phyloP scores from a whole-genome alignment of 2,797 vertebrate genomes.

The Halcyon leucocephala region DNA sequence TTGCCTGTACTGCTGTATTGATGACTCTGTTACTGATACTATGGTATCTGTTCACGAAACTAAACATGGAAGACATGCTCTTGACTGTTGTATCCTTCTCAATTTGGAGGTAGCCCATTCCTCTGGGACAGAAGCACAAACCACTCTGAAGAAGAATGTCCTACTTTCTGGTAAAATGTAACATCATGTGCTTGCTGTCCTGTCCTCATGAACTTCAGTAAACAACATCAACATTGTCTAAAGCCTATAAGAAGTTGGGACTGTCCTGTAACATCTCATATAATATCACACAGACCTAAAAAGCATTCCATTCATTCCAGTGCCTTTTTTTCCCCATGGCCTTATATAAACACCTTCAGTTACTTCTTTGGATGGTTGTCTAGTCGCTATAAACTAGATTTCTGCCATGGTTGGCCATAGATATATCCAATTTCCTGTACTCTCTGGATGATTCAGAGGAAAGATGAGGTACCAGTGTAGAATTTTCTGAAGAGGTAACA shows the following conservation, averaged over 20 bases:
- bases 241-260: neutral
- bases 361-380: neutral
- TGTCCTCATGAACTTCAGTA: neutral
- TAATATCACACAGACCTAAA: neutral
- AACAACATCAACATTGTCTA: neutral
- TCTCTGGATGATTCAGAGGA: neutral
- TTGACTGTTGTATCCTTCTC: neutral
- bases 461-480: neutral
- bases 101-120: neutral
- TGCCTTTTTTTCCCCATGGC: neutral
- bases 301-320: neutral
- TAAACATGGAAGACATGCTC: neutral
- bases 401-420: neutral
- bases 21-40: neutral
- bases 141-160: neutral
- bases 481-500: neutral
- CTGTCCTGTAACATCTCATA: neutral
- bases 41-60: neutral
- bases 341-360: neutral
- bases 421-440: neutral
- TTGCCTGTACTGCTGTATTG: neutral
- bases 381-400: neutral
- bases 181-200: neutral
- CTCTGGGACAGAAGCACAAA: neutral
- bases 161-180: neutral